Evolutionary conservation across 2,888 invertebrate genomes (phyloP), one percentile per base, ranked within the genome.

Genomic region (Poecilobothrus nobilitatus): DNA sequence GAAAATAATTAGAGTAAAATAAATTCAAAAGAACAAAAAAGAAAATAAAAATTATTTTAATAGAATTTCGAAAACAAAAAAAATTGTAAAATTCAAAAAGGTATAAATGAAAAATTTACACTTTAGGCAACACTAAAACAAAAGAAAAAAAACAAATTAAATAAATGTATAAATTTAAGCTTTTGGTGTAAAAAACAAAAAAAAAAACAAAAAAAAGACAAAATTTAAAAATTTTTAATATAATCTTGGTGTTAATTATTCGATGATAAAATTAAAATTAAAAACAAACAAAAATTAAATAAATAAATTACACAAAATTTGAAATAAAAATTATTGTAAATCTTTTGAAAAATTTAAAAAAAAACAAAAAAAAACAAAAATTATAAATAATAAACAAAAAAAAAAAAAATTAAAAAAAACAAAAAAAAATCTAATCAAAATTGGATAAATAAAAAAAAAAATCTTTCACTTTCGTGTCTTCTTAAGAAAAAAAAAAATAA

Each of bases 401-500:
- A 44, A 37, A 64, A 65, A 34, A 70, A 70, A 67, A 68, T 70
- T 71, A 68, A 69, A 69, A 69, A 71, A 71, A 70, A 68, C 69
- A 71, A 70, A 70, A 67, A 65, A 66, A 7, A 41, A 62, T 34
- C 68, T 70, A 70, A 72, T 70, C 67, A 70, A 73, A 72, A 72
- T 53, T 41, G 15, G 15, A 41, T 12, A 41, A 41, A 15, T 15
- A 66, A 71, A 70, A 71, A 74, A 74, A 75, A 78, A 79, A 78
- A 78, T 80, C 80, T 80, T 80, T 80, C 80, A 80, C 79, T 80
- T 80, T 79, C 79, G 79, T 80, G 79, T 80, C 79, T 79, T 78
- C 75, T 76, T 78, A 74, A 75, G 71, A 73, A 73, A 76, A 74
- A 53, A 53, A 53, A 53, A 53, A 53, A n/a, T n/a, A n/a, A n/a